Base-by-base conservation (phyloP, 1,140 invertebrate genomes). In the Hycleus cichorii region DNA sequence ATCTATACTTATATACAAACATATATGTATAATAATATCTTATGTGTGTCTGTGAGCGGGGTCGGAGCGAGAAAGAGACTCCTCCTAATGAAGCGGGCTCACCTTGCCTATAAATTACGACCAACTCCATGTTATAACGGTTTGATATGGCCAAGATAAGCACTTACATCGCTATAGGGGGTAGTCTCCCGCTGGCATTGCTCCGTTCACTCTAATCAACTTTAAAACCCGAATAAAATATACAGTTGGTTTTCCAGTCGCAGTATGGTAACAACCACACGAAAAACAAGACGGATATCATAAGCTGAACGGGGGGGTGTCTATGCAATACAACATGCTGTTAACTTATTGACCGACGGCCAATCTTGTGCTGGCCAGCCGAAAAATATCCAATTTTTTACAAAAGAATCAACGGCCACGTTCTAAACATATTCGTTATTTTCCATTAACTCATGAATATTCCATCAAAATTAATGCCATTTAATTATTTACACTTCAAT, bases 141-240 rank as follows among this genome's bases (percentile, higher is more conserved):
- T 71, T 66, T 66, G 71, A 72, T 72, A 70, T 68, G 71, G 69
- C 67, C 69, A 67, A 71, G 71, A 72, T 72, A 72, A 72, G 69
- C 71, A 68, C 65, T 69, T 63, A 66, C 62, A 64, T 64, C 65
- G 55, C 71, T 52, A 67, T 68, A 68, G 71, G 71, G 70, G 69
- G 66, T 60, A 52, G 63, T 47, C 61, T 61, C 71, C 70, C 69
- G 68, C 67, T 69, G 68, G 44, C 58, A 58, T 49, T 63, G 49
- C 68, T 63, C 66, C 68, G 68, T 63, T 66, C 66, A 67, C 68
- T 69, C 66, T 69, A 69, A 69, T 69, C 68, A 69, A 69, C 68
- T 69, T 69, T 68, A 67, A 68, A 69, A 69, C 68, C 32, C 66
- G 68, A 69, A 69, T 69, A 69, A 69, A 69, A 69, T 68, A 69